phyloP scores from a whole-genome alignment of 2,888 invertebrate species.

The Andrena fulva region DNA sequence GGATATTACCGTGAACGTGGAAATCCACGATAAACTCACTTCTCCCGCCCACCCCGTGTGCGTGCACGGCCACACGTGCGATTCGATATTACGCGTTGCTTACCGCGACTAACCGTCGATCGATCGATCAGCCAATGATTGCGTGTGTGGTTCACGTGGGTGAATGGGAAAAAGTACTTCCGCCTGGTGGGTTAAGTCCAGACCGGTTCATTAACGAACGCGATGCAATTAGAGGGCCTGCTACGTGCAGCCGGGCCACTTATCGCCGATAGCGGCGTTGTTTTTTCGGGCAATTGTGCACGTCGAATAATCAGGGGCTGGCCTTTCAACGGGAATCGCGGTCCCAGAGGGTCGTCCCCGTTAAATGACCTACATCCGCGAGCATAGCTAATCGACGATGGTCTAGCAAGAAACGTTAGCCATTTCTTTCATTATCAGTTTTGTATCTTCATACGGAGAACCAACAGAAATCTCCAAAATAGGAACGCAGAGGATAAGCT shows the following conservation, averaged over 20 bases:
- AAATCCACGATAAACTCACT: constrained; percentile 40
- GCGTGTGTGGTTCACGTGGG: background rate
- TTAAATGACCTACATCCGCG: background rate
- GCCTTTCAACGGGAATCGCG: constrained; percentile 12
- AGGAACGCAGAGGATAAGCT: background rate
- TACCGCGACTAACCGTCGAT: constrained; percentile 30
- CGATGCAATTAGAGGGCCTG: constrained; percentile 49
- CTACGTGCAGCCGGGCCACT: constrained; percentile 21
- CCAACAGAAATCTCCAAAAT: too few relatives aligned
- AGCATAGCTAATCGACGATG: background rate
- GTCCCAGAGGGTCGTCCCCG: background rate
- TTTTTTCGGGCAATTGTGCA: constrained; percentile 14
- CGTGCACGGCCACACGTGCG: constrained; percentile 25
- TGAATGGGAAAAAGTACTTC: constrained; percentile 8
- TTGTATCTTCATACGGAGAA: too few relatives aligned
- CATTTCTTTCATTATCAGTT: background rate
- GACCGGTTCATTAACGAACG: constrained; percentile 45
- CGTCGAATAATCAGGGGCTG: constrained; percentile 11
- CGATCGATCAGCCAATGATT: constrained; percentile 19
- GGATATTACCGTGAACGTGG: constrained; percentile 40
- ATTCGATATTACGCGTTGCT: constrained; percentile 43
- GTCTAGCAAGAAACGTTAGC: background rate
- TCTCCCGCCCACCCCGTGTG: background rate
- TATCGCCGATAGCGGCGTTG: constrained; percentile 18
- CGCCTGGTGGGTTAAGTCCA: constrained; percentile 21